Evolutionary conservation across 2,888 invertebrate species (phyloP), one percentile per base, ranked within the genome.

Genomic region (Noctuana brunneofusca): DNA sequence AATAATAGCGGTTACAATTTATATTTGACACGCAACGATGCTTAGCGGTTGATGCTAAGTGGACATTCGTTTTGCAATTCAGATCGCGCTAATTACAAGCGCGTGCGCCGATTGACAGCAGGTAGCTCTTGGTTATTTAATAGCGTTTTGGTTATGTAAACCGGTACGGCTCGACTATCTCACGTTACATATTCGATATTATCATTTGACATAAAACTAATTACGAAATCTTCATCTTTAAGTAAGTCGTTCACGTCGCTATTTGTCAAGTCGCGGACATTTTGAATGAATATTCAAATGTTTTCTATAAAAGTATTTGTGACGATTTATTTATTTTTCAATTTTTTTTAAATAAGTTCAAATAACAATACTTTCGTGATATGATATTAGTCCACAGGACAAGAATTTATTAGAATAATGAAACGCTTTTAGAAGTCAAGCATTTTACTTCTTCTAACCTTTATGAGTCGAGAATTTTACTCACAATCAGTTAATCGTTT

Each of bases 131-230:
- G 41, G 70, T 68, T 71, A 68, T 72, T 70, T 70, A 71, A 66
- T 71, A 68, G 71, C 73, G 71, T 73, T 77, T 69, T 56, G 53
- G 69, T 79, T 79, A 79, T 74, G 73, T 75, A 80, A 81, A 77
- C 65, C 24, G 50, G 27, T 22, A 46, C 27, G 27, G 12, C 22
- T 14, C 14, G 12, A 30, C 41, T 55, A 62, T 62, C 38, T n/a
- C 18, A 55, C 53, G 24, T 54, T 62, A 38, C 30, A 54, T 38
- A 48, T 16, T 41, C 46, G 20, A 56, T 30, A 46, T 56, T 55
- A 55, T 43, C 41, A 55, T 27, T 43, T 41, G 9, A 54, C 38
- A 24, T 48, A 55, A n/a, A n/a, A 22, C 12, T 52, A 41, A 60
- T 60, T 53, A 18, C 18, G 35, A 60, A 32, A 48, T 46, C 12